Evolutionary conservation across 2,888 invertebrate species (phyloP), one percentile per base, ranked within the genome.

Genomic region (Chymomyza fuscimana): DNA sequence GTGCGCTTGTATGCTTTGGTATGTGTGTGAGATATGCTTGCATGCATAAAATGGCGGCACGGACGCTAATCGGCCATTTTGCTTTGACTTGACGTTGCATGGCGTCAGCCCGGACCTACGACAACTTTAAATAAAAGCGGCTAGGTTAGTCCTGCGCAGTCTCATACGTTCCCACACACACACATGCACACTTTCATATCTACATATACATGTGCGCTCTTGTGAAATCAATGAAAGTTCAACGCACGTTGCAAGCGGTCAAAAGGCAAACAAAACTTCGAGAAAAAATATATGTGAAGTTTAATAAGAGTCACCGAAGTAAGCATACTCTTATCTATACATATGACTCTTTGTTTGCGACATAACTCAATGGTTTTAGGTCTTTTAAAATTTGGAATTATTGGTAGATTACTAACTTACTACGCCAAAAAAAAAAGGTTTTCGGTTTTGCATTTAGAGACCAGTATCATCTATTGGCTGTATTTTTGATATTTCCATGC

Each of bases 131-230:
- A 66, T 54, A 74, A 72, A 63, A 66, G 72, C 67, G 65, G 72
- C 68, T 76, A 76, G 77, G 87, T 77, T 77, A 78, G 87, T 77
- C 74, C 87, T 83, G 86, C 83, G 87, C 86, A 86, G 83, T 69
- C 86, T 86, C 81, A 83, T 22, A 74, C 72, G 61, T 68, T 46
- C 61, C n/a, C 36, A 46, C 63, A 12, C 60, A 69, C 67, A 72
- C 71, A 67, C 65, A 59, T 5, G 15, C 54, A 32, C 51, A 69
- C 29, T 61, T 40, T 60, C 22, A 56, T 16, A 32, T 5, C 64
- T 22, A 40, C 59, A 59, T 46, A 63, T 29, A 54, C 16, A 51
- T 60, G 7, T 51, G 32, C 19, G 10, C 52, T 76, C 72, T 68
- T 71, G 16, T 58, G 65, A 46, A 83, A 86, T 84, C 87, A 79